These are phyloP conservation scores for Hypotaenidia philippensis DNA, from an alignment of 2,797 vertebrate genomes.

Conservation along the genomic window DNA sequence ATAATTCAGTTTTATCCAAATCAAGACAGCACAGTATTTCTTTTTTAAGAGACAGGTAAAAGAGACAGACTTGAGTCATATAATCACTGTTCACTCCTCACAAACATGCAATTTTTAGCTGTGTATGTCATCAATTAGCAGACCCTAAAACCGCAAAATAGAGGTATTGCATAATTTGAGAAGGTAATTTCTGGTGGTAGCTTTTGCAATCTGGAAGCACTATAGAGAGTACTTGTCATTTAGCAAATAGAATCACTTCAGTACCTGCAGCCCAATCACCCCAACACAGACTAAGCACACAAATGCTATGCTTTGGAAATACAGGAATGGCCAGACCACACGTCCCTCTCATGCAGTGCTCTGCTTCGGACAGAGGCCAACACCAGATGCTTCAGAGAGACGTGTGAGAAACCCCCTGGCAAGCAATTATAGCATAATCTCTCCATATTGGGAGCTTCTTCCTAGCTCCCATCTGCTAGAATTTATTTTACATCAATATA, in stretches of 20 bases:
- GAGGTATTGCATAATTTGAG: not conserved
- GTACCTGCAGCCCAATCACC: not conserved
- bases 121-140: not conserved
- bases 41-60: not conserved
- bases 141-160: not conserved
- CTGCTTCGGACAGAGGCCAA: not conserved
- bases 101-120: not conserved
- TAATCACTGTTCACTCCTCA: not conserved
- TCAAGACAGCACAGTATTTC: not conserved
- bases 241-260: not conserved
- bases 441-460: not conserved
- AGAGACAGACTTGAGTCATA: not conserved
- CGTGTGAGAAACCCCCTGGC: rapidly evolving
- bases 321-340: not conserved
- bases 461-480: not conserved
- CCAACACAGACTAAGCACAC: not conserved
- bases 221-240: not conserved
- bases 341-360: not conserved
- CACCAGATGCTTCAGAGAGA: not conserved
- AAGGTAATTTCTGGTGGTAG: constrained; percentile 11
- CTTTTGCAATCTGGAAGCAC: not conserved
- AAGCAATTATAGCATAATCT: not conserved
- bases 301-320: not conserved
- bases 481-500: constrained; percentile 1
- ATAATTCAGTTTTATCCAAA: not conserved